Evolutionary conservation across 1,140 invertebrate species (phyloP).

Genomic region (Heliothis virescens): DNA sequence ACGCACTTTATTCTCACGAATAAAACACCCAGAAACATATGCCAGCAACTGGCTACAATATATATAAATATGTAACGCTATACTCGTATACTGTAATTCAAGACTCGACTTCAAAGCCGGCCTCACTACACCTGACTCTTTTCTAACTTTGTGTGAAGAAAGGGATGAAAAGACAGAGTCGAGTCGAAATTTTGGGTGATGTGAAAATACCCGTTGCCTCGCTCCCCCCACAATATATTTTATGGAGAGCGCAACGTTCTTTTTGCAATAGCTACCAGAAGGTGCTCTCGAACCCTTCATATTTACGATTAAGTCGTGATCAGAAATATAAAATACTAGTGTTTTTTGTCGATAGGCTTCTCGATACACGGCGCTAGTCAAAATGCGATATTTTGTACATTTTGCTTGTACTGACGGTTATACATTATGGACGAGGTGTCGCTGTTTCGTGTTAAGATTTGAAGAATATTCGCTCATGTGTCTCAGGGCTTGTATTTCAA

Average conservation of each 20-base stretch:
- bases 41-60: constrained; percentile 71
- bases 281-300: constrained; percentile 81
- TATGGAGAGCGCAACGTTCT: constrained; percentile 79
- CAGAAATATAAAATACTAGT: constrained; percentile 79
- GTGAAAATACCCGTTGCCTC: constrained; percentile 57
- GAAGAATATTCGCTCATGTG: constrained; percentile 29
- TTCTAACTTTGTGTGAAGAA: constrained; percentile 4
- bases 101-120: constrained; percentile 5
- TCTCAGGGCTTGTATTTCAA: constrained; percentile 10
- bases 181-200: constrained; percentile 1
- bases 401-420: constrained; percentile 31
- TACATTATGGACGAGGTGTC: constrained; percentile 43
- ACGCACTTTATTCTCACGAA: constrained; percentile 77
- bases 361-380: constrained; percentile 56
- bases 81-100: constrained; percentile 51
- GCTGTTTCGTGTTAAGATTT: constrained; percentile 24
- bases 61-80: constrained; percentile 77
- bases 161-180: constrained; percentile 24
- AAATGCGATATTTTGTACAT: constrained; percentile 43
- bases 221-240: constrained; percentile 73
- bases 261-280: constrained; percentile 83
- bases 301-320: constrained; percentile 84
- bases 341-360: constrained; percentile 74
- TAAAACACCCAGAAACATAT: constrained; percentile 80
- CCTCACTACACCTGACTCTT: neutral